Conservation (phyloP, 2,113 vertebrate species). For the Plestiodon gilberti region DNA sequence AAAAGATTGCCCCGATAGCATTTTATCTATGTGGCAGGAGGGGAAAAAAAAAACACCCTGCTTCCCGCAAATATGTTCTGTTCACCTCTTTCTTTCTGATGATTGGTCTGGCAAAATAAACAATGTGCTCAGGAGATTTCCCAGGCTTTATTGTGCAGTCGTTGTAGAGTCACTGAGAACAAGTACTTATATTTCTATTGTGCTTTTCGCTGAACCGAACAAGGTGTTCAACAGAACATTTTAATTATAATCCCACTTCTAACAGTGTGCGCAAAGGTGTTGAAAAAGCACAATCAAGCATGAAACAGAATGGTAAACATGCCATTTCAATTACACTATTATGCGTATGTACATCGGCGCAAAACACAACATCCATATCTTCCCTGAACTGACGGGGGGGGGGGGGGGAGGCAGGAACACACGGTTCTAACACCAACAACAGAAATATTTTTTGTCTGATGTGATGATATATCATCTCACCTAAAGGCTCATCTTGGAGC, state of each 20-base stretch:
- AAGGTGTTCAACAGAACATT: slow-evolving; percentile 74
- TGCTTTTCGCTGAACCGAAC: slow-evolving; percentile 69
- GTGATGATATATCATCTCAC: slow-evolving; percentile 4
- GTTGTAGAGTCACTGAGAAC: slow-evolving; percentile 65
- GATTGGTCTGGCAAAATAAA: slow-evolving; percentile 41
- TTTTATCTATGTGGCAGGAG: background rate
- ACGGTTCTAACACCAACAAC: slow-evolving; percentile 24
- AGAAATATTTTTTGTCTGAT: slow-evolving; percentile 49
- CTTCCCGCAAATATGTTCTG: background rate
- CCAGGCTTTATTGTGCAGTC: slow-evolving; percentile 57
- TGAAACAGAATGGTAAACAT: slow-evolving; percentile 76
- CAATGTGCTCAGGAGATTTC: slow-evolving; percentile 55
- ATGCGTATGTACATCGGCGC: slow-evolving; percentile 60
- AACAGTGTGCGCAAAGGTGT: slow-evolving; percentile 60
- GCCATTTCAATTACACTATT: slow-evolving; percentile 69
- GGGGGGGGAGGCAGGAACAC: slow-evolving; percentile 22
- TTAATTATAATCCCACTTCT: slow-evolving; percentile 69
- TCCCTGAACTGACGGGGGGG: slow-evolving; percentile 31
- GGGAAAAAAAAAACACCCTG: background rate
- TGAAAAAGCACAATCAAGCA: slow-evolving; percentile 68
- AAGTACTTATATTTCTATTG: slow-evolving; percentile 74
- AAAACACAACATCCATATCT: slow-evolving; percentile 58
- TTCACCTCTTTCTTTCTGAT: slow-evolving; percentile 17
- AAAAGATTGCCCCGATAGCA: background rate
- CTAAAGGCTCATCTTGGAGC: slow-evolving; percentile 9